Evolutionary conservation across 2,888 invertebrate species (phyloP).

Genomic region (Coelopa pilipes): DNA sequence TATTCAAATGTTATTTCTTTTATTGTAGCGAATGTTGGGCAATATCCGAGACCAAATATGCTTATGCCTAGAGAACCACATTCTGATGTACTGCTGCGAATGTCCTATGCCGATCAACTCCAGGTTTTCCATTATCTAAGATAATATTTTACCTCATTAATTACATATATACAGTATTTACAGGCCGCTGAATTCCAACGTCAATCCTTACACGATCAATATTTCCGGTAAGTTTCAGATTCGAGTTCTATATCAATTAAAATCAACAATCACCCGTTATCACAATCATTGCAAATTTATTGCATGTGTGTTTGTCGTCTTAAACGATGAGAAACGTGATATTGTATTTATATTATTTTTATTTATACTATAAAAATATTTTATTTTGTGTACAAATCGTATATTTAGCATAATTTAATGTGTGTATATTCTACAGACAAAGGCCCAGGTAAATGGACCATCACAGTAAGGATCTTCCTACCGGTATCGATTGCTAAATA

Average conservation of each 20-base stretch:
- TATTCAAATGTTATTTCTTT: conserved; percentile 17
- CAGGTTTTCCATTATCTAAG: conserved; percentile 64
- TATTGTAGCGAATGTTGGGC: conserved; percentile 66
- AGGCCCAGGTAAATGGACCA: conserved; percentile 66
- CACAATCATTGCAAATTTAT: conserved; percentile 13
- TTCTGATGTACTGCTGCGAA: conserved; percentile 67
- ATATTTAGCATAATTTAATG: conserved; percentile 29
- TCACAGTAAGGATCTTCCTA: conserved; percentile 25
- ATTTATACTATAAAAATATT: conserved; percentile 15
- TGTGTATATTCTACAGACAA: conserved; percentile 59
- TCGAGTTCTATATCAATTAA: too few species aligned
- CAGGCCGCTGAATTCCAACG: conserved; percentile 68
- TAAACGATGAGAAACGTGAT: conserved; percentile 22
- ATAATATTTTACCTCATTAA: conserved; percentile 62
- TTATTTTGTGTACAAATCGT: conserved; percentile 23
- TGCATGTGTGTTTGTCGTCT: conserved; percentile 43
- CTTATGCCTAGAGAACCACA: conserved; percentile 68
- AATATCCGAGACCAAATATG: conserved; percentile 68
- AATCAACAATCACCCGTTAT: conserved; percentile 19
- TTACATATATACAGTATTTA: conserved; percentile 67
- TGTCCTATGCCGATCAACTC: conserved; percentile 68
- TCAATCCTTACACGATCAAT: conserved; percentile 67
- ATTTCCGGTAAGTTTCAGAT: conserved; percentile 64
- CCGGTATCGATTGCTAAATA: conserved; percentile 32
- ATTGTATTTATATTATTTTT: conserved; percentile 9